Base-by-base conservation (phyloP, 2,888 invertebrate genomes). In the Melieria omissa region DNA sequence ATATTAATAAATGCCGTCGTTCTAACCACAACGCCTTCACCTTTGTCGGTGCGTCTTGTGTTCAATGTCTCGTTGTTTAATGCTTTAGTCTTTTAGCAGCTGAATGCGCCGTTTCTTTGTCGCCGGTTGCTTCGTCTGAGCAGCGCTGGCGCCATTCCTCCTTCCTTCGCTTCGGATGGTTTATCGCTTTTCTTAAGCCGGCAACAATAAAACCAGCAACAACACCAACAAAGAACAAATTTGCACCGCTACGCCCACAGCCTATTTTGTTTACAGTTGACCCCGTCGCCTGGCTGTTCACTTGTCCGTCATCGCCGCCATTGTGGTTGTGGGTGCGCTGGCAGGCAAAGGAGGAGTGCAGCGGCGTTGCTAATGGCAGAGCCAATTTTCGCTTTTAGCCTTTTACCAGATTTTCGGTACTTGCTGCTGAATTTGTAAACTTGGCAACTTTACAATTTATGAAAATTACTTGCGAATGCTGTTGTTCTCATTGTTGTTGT, bases 361-460 rank as follows among this genome's bases (percentile, higher is more conserved):
- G 57, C 60, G 66, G 16, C 66, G 60, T 10, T 66, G 58, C 58
- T 58, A 66, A 66, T 66, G 73, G 67, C 67, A 71, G 65, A 74
- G 75, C 65, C 71, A 71, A 72, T 72, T 65, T 64, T 62, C 72
- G 70, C 47, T 55, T 65, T 73, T 47, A 57, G 58, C 62, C 47
- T 65, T 44, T 44, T 47, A 65, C 45, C 45, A 47, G 60, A 60
- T 65, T 58, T 54, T 73, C 46, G 9, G 10, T 44, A 3, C 4
- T 57, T 46, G 14, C 12, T 3, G 16, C 44, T 41, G 42, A 29
- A 49, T 29, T 70, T 54, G 47, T 63, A 64, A 75, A 72, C 70
- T 80, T 80, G 78, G 78, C 78, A 75, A 75, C 52, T 72, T 76
- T 67, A 72, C 75, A 74, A 77, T 76, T 75, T 80, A 78, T 77